Conservation (phyloP, 2,797 vertebrate species). For the Acrossocheilus fasciatus region DNA sequence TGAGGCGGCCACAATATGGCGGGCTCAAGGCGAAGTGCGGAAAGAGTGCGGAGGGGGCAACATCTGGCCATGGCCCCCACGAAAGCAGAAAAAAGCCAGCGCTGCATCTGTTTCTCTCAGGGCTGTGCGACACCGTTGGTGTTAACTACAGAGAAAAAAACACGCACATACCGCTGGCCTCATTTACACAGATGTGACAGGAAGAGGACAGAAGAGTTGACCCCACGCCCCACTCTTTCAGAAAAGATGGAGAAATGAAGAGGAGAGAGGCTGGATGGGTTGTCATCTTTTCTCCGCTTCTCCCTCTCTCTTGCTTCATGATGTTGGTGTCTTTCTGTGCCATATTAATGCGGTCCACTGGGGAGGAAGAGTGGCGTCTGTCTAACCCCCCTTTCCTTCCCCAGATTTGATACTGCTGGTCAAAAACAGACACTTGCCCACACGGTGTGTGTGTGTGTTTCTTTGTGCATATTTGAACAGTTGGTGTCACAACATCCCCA, state of each 20-base stretch:
- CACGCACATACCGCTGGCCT: slow-evolving; percentile 39
- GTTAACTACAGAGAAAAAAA: slow-evolving; percentile 84
- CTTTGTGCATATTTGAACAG: neutral
- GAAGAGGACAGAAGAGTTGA: slow-evolving; percentile 41
- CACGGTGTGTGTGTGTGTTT: neutral
- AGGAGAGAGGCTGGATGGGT: slow-evolving; percentile 24
- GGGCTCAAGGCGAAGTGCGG: slow-evolving; percentile 72
- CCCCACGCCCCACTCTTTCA: slow-evolving; percentile 38
- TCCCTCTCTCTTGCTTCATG: slow-evolving; percentile 14
- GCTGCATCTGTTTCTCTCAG: slow-evolving; percentile 91
- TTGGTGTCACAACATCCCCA: neutral
- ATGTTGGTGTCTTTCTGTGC: neutral
- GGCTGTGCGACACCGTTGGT: slow-evolving; percentile 87
- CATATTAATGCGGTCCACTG: slow-evolving; percentile 24
- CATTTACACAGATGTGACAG: slow-evolving; percentile 58
- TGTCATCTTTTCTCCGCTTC: neutral
- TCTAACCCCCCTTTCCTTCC: slow-evolving; percentile 12
- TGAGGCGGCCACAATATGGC: slow-evolving; percentile 83
- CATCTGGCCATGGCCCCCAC: slow-evolving; percentile 84
- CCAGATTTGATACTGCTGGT: slow-evolving; percentile 10
- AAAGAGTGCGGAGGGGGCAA: slow-evolving; percentile 72
- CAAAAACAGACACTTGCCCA: neutral
- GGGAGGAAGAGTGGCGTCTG: slow-evolving; percentile 33
- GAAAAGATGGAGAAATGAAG: slow-evolving; percentile 41
- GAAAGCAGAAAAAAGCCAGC: slow-evolving; percentile 78